These are phyloP conservation scores for Gavialis gangeticus DNA, from an alignment of 2,113 vertebrate genomes.

Conservation along the genomic window DNA sequence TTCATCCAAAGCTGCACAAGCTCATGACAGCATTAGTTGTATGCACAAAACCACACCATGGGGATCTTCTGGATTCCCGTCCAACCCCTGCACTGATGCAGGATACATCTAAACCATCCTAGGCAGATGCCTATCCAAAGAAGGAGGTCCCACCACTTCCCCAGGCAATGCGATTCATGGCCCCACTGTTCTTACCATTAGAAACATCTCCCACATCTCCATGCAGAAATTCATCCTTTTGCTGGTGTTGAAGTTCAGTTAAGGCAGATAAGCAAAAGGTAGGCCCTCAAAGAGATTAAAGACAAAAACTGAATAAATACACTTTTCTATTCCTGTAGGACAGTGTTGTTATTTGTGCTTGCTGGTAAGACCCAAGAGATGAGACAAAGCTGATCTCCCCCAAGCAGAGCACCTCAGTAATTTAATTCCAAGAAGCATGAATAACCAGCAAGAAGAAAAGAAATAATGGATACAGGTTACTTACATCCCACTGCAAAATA, in stretches of 20 bases:
- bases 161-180: no score
- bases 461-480: not conserved
- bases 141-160: no score
- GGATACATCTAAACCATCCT: no score
- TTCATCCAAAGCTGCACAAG: constrained; percentile 1
- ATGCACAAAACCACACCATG: not conserved
- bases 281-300: not conserved
- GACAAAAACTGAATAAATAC: not conserved
- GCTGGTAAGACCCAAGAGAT: not conserved
- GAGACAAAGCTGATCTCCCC: not conserved
- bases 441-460: not conserved
- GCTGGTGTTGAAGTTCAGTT: not conserved
- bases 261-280: not conserved
- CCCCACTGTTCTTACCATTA: no score
- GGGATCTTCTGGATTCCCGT: no score
- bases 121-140: no score
- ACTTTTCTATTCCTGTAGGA: not conserved
- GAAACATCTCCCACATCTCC: no score
- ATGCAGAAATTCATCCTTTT: not conserved
- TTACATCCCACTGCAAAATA: not conserved
- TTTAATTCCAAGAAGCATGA: not conserved
- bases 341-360: not conserved
- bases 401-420: accelerated
- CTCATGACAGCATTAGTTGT: not conserved
- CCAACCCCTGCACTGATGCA: no score